Evolutionary conservation across 2,797 vertebrate genomes (phyloP), one percentile per base, ranked within the genome.

Genomic region (Limosa lapponica): DNA sequence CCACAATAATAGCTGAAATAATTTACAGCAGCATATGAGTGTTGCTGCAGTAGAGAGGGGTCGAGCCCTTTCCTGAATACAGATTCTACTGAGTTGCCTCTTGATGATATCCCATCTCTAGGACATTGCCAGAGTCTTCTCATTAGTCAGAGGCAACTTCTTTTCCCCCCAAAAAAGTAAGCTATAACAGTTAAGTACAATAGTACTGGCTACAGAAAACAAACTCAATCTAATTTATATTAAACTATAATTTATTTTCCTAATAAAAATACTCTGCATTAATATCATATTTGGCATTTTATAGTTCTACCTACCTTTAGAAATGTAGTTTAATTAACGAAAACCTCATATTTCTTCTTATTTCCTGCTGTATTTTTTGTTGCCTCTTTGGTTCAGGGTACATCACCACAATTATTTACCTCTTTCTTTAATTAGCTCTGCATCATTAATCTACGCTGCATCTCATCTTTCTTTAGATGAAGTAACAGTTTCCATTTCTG

Each of bases 381-480:
- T 95, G 70, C 52, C 51, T 91, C 28, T 90, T 70, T 92, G 61
- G n/a, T 78, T 91, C 84, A 54, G 59, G 75, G 59, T 82, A 87
- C 30, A 80, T 89, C 79, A 69, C 55, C 64, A 79, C 73, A 75
- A 89, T 91, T 92, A 96, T 94, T 97, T 97, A 96, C 75, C 74
- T 89, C 90, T 97, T 97, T 97, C 90, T 97, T 98, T 97, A 98
- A 98, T 97, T 97, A 97, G 94, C 90, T 95, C 58, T 82, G 64
- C 70, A 66, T 95, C 90, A 74, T 97, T 97, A 95, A 96, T 96
- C 84, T 92, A 18, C 75, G 30, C 43, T 82, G 82, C 69, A 94
- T 84, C 74, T 83, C 41, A 30, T 89, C 90, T 96, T 75, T 73
- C 72, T 73, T 89, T 71, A 70, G 87, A 51, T n/a, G 32, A 17